Evolutionary conservation across 37 sponge, comb jelly and placozoan species (phyloP).

Genomic region (Amphimedon queenslandica): DNA sequence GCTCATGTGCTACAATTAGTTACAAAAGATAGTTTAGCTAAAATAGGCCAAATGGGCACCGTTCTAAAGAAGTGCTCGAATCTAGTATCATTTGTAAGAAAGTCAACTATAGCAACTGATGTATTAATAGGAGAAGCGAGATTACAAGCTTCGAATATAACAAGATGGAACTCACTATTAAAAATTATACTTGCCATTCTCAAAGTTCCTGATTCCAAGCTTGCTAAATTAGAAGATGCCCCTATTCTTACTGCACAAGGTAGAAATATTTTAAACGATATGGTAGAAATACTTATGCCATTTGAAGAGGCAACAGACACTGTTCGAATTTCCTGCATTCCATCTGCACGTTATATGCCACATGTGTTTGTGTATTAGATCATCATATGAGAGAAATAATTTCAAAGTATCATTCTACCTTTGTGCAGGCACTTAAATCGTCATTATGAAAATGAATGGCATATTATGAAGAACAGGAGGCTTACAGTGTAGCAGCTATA

Average conservation of each 20-base stretch:
- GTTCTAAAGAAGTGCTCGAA: too few relatives aligned
- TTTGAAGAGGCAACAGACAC: constrained; percentile 10
- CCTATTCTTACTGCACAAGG: too few relatives aligned
- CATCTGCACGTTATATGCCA: not conserved
- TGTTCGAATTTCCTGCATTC: not conserved
- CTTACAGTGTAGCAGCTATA: too few relatives aligned
- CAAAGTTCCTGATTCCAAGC: too few relatives aligned
- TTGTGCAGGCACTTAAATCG: not conserved
- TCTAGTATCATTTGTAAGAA: too few relatives aligned
- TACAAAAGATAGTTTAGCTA: constrained; percentile 8
- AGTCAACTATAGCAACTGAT: too few relatives aligned
- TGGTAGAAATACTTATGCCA: constrained; percentile 6
- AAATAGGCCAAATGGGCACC: not conserved
- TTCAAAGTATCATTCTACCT: not conserved
- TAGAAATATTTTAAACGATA: not conserved
- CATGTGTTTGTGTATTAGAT: not conserved
- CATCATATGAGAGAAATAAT: not conserved
- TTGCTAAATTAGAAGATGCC: too few relatives aligned
- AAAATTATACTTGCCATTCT: too few relatives aligned
- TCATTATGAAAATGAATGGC: not conserved
- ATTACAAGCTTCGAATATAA: too few relatives aligned
- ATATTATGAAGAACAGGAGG: too few relatives aligned
- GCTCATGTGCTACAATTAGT: constrained; percentile 10
- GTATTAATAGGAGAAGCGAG: too few relatives aligned
- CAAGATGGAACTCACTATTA: too few relatives aligned